Conservation (phyloP, 2,797 vertebrate species). For the Spinibarbus caldwelli region DNA sequence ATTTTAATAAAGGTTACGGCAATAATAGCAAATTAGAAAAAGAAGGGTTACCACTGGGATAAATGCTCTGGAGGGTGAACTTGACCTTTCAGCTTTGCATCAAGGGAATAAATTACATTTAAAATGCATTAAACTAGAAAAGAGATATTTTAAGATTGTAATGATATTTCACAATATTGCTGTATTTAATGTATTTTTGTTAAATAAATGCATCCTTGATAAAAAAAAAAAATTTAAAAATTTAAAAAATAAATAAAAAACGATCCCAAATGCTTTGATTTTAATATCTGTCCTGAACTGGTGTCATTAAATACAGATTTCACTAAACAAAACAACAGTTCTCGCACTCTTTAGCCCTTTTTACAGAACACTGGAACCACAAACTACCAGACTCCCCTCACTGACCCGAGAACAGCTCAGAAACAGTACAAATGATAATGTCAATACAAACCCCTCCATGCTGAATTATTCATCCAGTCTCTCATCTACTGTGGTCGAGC, state of each 20-base stretch:
- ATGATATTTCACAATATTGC: not conserved
- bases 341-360: slow-evolving; percentile 5
- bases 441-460: slow-evolving; percentile 73
- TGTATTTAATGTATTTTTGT: not conserved
- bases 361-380: slow-evolving; percentile 3
- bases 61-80: not conserved
- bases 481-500: slow-evolving; percentile 73
- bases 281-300: not conserved
- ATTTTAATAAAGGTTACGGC: not conserved
- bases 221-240: too few relatives aligned
- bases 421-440: slow-evolving; percentile 71
- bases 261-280: not conserved
- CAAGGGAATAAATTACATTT: not conserved
- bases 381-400: slow-evolving; percentile 11
- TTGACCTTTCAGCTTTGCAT: not conserved
- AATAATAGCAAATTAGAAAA: not conserved
- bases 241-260: too few relatives aligned
- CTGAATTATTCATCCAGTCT: slow-evolving; percentile 74
- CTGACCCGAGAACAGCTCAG: slow-evolving; percentile 62
- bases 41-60: not conserved
- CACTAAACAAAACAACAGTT: slow-evolving; percentile 46
- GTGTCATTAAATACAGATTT: not conserved
- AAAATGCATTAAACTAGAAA: not conserved
- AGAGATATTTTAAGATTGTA: not conserved
- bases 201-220: not conserved